phyloP scores from a whole-genome alignment of 2,113 vertebrate genomes.

The Scolopax mira region DNA sequence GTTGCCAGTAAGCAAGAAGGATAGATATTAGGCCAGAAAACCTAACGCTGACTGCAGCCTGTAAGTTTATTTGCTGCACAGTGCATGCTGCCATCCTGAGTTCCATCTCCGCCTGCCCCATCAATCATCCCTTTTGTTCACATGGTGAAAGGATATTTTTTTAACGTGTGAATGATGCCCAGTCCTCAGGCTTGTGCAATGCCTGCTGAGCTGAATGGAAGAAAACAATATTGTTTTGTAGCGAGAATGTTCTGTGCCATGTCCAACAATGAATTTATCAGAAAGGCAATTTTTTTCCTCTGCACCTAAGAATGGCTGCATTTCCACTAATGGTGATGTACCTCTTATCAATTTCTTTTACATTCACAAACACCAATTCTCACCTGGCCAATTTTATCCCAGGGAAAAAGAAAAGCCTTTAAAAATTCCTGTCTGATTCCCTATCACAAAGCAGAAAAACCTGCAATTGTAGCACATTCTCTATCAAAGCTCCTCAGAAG shows the following conservation, averaged over 20 bases:
- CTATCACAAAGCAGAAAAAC: not conserved
- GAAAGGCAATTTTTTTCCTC: slow-evolving; percentile 12
- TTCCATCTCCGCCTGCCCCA: not conserved
- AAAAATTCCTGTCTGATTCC: not conserved
- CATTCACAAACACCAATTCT: not conserved
- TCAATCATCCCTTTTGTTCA: not conserved
- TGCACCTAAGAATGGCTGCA: not conserved
- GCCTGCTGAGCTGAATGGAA: slow-evolving; percentile 1
- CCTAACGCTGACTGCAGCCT: not conserved
- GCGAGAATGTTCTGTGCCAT: not conserved
- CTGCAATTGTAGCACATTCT: not conserved
- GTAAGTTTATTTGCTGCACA: not conserved
- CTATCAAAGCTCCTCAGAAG: slow-evolving; percentile 36
- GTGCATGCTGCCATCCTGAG: not conserved
- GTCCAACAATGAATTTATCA: slow-evolving; percentile 36
- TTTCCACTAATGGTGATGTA: not conserved
- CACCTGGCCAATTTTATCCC: not conserved
- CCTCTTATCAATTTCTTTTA: not conserved
- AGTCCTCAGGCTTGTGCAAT: not conserved
- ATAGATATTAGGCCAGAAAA: not conserved
- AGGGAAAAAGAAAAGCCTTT: not conserved
- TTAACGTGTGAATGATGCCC: not conserved
- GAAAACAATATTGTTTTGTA: slow-evolving; percentile 7
- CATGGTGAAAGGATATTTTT: not conserved
- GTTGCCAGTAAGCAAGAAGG: not conserved